Conservation (phyloP, 2,888 invertebrate species). For the Lasioglossum pauxillum region DNA sequence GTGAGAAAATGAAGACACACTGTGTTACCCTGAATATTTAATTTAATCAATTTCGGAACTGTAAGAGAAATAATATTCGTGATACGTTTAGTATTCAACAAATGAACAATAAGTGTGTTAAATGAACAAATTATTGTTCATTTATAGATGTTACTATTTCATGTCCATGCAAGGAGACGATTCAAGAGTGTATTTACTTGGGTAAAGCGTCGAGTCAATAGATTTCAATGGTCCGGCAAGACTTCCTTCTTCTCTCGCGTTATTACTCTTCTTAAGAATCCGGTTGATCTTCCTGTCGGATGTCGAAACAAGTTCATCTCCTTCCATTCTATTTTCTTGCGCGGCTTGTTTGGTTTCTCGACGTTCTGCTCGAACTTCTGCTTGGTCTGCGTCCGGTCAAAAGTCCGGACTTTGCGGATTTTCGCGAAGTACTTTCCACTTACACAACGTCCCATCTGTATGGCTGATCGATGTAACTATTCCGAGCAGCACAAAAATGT, state of each 20-base stretch:
- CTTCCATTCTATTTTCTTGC: not conserved
- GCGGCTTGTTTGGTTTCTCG: slow-evolving; percentile 13
- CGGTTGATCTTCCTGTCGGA: not conserved
- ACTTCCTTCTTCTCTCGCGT: not conserved
- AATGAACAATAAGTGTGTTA: not conserved
- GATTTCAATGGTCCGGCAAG: not conserved
- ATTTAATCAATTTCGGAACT: too few species aligned
- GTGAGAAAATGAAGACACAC: too few species aligned
- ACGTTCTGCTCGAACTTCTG: slow-evolving; percentile 22
- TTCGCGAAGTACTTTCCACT: slow-evolving; percentile 4
- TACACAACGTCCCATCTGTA: not conserved
- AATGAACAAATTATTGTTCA: not conserved
- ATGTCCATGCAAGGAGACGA: too few species aligned
- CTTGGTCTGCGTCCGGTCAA: not conserved
- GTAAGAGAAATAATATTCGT: too few species aligned
- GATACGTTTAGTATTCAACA: too few species aligned
- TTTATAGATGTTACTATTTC: too few species aligned
- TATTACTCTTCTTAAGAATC: slow-evolving; percentile 17
- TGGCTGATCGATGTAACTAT: slow-evolving; percentile 14
- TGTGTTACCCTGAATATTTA: too few species aligned
- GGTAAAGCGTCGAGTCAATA: not conserved
- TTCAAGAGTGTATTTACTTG: not conserved
- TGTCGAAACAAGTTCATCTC: not conserved
- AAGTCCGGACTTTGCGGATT: slow-evolving; percentile 21
- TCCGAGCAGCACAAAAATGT: slow-evolving; percentile 14